Evolutionary conservation across 2,797 vertebrate species (phyloP).

Genomic region (Borostomias antarcticus): DNA sequence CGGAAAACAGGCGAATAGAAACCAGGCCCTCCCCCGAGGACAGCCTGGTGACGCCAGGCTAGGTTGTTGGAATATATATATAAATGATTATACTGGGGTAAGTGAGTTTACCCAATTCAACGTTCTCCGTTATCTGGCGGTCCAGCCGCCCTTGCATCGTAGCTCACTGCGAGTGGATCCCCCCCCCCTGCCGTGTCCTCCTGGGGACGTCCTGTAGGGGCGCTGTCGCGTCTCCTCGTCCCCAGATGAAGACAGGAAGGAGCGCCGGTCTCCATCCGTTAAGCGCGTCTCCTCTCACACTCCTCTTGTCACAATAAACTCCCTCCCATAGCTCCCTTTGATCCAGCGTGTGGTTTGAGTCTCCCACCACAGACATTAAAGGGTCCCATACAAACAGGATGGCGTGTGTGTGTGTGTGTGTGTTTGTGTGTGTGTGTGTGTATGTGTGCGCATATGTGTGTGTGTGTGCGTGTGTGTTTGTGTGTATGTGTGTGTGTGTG

Average conservation of each 20-base stretch:
- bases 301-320: slow-evolving; percentile 70
- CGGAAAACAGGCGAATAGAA: too few species aligned
- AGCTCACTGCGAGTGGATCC: too few species aligned
- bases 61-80: too few species aligned
- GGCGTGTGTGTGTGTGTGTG: slow-evolving; percentile 4
- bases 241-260: neutral
- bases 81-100: too few species aligned
- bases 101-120: too few species aligned
- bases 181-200: too few species aligned
- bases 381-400: slow-evolving; percentile 35
- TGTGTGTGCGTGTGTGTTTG: slow-evolving; percentile 14
- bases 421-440: slow-evolving; percentile 14
- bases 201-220: too few species aligned
- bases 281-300: slow-evolving; percentile 56
- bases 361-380: slow-evolving; percentile 62
- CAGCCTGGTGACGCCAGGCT: too few species aligned
- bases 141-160: too few species aligned
- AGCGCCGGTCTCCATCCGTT: slow-evolving; percentile 16
- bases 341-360: slow-evolving; percentile 67
- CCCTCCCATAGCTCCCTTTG: slow-evolving; percentile 60
- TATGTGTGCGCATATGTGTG: slow-evolving; percentile 4
- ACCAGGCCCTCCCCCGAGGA: too few species aligned
- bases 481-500: slow-evolving; percentile 4
- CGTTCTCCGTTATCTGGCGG: too few species aligned
- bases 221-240: too few species aligned